Conservation (phyloP, 2,797 vertebrate species). For the Rachycentron canadum region DNA sequence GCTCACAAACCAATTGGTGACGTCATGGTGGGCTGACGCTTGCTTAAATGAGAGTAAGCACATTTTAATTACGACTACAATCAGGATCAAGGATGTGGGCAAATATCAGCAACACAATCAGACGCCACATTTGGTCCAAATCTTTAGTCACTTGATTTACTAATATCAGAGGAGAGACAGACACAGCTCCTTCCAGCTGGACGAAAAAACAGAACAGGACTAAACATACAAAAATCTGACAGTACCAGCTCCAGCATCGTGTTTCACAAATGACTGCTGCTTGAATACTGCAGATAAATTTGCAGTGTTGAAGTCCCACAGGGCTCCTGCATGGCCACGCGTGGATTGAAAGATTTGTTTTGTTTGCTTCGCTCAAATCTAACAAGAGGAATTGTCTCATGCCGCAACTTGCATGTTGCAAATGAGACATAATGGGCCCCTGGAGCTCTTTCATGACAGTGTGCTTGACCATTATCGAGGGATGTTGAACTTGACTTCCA, state of each 20-base stretch:
- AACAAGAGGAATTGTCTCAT: background rate
- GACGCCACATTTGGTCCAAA: background rate
- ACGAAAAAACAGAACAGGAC: background rate
- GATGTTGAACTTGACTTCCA: background rate
- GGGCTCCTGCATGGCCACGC: background rate
- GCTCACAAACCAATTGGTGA: too few species aligned
- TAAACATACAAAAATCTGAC: background rate
- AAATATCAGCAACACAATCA: too few species aligned
- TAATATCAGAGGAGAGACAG: background rate
- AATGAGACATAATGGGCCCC: background rate
- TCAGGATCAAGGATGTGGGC: too few species aligned
- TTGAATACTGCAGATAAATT: slow-evolving; percentile 1
- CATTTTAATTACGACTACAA: too few species aligned
- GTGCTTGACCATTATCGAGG: background rate
- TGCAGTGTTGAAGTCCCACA: background rate
- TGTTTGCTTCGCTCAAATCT: background rate
- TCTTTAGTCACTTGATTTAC: background rate
- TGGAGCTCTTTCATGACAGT: background rate
- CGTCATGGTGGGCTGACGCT: too few species aligned
- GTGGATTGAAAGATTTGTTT: background rate
- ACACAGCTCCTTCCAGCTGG: background rate
- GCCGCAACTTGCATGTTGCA: background rate
- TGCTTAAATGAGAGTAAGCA: background rate
- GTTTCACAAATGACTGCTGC: background rate
- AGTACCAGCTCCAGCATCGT: background rate